These are phyloP conservation scores for Aricia artaxerxes DNA, from an alignment of 2,888 invertebrate genomes.

Conservation along the genomic window DNA sequence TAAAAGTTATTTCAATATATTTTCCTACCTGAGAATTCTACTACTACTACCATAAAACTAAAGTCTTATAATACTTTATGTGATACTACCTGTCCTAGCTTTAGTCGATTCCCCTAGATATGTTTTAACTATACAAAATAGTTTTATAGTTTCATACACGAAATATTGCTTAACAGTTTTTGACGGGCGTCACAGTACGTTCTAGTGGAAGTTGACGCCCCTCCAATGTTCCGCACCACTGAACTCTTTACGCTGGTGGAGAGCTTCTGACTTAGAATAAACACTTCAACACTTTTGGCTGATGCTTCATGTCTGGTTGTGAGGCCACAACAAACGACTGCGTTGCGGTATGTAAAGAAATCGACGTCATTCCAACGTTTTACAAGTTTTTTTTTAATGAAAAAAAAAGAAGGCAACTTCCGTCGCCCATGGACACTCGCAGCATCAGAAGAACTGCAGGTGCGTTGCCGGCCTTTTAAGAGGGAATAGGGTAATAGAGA, in stretches of 20 bases:
- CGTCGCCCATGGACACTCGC: too few relatives aligned
- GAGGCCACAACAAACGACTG: neutral
- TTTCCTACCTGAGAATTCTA: too few relatives aligned
- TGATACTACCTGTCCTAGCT: too few relatives aligned
- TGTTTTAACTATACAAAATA: neutral
- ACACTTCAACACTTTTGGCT: neutral
- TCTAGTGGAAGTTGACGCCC: slow-evolving; percentile 8
- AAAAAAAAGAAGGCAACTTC: too few relatives aligned
- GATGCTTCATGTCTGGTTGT: neutral
- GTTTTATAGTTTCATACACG: neutral
- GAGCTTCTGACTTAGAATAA: slow-evolving; percentile 18
- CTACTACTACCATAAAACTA: too few relatives aligned
- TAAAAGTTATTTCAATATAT: too few relatives aligned
- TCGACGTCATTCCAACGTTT: neutral
- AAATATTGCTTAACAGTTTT: neutral
- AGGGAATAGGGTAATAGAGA: too few relatives aligned
- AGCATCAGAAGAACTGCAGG: too few relatives aligned
- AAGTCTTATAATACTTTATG: too few relatives aligned
- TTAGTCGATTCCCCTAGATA: too few relatives aligned
- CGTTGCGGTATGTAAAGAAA: neutral
- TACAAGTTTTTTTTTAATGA: too few relatives aligned
- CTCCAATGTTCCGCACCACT: slow-evolving; percentile 18
- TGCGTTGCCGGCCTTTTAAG: too few relatives aligned
- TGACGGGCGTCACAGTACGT: slow-evolving; percentile 3
- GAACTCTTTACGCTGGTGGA: slow-evolving; percentile 18